Conservation (phyloP, 2,888 invertebrate species). For the Crematogaster levior region DNA sequence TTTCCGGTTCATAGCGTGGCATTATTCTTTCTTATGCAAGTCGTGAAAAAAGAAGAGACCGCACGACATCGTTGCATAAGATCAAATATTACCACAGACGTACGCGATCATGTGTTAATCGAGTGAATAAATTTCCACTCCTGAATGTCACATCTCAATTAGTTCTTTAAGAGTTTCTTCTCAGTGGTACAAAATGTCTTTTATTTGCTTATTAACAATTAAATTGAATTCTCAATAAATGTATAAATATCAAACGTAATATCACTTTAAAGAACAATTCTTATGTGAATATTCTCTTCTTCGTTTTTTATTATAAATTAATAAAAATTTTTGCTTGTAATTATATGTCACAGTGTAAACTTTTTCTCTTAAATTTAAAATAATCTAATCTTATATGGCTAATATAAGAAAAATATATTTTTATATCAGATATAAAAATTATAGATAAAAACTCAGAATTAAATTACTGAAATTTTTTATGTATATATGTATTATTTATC, state of each 20-base stretch:
- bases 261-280: not conserved
- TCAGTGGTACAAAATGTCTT: not conserved
- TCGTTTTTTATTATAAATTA: not conserved
- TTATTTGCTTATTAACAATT: not conserved
- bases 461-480: not conserved
- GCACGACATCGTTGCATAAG: not conserved
- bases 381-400: not conserved
- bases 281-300: not conserved
- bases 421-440: not conserved
- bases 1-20: not conserved
- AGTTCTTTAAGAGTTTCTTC: not conserved
- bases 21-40: constrained; percentile 35
- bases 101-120: constrained; percentile 19
- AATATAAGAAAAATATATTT: not conserved
- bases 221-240: not conserved
- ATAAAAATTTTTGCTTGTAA: not conserved
- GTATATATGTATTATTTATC: not conserved
- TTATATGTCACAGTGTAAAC: not conserved
- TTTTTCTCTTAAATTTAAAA: not conserved
- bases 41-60: not conserved
- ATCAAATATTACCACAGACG: constrained; percentile 19
- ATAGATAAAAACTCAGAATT: not conserved
- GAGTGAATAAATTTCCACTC: constrained; percentile 18
- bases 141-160: not conserved
- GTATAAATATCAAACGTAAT: not conserved